A percentile compares a stretch with the other conserved stretches of the same genome.
Conservation (phyloP, 2,888 invertebrate genomes). For the Diloba caeruleocephala region DNA sequence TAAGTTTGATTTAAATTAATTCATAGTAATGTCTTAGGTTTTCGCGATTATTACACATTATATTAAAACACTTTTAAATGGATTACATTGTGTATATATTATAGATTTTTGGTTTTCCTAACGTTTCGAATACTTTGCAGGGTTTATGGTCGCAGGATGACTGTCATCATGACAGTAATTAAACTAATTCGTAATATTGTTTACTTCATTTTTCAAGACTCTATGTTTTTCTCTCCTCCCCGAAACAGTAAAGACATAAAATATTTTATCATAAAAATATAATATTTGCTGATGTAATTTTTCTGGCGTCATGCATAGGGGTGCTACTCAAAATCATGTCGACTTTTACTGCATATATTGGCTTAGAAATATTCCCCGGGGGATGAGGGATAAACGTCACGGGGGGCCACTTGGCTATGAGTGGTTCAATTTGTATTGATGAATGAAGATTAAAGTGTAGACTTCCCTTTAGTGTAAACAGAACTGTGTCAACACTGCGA, state of each 20-base stretch:
- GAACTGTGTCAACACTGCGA: constrained; percentile 34
- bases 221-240: no score
- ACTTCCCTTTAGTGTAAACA: constrained; percentile 37
- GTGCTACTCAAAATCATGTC: constrained; percentile 74
- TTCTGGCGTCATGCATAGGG: constrained; percentile 46
- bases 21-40: no score
- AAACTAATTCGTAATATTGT: background rate
- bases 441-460: constrained; percentile 47
- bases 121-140: no score
- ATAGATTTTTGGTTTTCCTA: no score
- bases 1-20: no score
- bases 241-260: constrained; percentile 4
- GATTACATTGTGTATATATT: no score
- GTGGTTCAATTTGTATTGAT: constrained; percentile 59
- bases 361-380: constrained; percentile 60
- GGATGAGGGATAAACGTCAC: constrained; percentile 50
- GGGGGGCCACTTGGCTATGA: constrained; percentile 61
- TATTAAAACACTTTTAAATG: no score
- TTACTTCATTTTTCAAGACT: no score
- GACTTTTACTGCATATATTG: constrained; percentile 75
- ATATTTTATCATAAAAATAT: constrained; percentile 38
- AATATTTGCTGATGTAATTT: constrained; percentile 47
- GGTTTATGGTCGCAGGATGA: no score
- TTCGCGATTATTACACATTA: no score
- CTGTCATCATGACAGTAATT: no score